Percentiles rank a stretch among this genome's conserved stretches.
Evolutionary conservation across 2,113 vertebrate genomes (phyloP).

Genomic region (Pongo abelii): DNA sequence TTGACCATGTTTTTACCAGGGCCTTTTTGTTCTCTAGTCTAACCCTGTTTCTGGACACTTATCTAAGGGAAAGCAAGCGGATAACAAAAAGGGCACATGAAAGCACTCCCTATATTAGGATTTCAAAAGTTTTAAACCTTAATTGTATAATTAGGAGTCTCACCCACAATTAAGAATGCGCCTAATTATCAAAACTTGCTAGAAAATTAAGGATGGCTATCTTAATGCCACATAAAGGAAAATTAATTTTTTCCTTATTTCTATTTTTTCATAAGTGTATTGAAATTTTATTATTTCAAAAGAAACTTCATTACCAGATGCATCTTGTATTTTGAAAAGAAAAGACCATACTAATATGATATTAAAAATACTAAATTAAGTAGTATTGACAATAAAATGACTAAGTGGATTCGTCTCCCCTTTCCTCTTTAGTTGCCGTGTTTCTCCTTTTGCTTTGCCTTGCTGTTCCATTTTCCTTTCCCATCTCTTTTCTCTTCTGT

Average conservation of each 20-base stretch:
- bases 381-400: neutral
- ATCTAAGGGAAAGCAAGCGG: neutral
- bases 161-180: constrained; percentile 59
- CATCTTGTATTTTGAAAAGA: neutral
- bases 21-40: constrained; percentile 6
- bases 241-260: neutral
- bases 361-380: neutral
- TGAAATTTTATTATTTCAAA: neutral
- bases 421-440: neutral
- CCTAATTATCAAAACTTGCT: constrained; percentile 61
- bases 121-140: constrained; percentile 71
- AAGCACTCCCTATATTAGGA: constrained; percentile 19
- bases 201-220: constrained; percentile 67
- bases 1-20: constrained; percentile 34
- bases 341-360: neutral
- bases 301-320: neutral
- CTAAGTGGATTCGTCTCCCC: neutral
- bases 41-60: neutral
- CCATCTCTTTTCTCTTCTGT: neutral
- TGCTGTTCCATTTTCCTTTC: neutral
- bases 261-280: neutral
- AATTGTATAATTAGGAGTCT: constrained; percentile 74
- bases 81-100: neutral
- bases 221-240: constrained; percentile 60
- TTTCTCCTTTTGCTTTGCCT: neutral